Conservation (phyloP, 2,797 vertebrate species). For the Neosilurus mollespiculum region DNA sequence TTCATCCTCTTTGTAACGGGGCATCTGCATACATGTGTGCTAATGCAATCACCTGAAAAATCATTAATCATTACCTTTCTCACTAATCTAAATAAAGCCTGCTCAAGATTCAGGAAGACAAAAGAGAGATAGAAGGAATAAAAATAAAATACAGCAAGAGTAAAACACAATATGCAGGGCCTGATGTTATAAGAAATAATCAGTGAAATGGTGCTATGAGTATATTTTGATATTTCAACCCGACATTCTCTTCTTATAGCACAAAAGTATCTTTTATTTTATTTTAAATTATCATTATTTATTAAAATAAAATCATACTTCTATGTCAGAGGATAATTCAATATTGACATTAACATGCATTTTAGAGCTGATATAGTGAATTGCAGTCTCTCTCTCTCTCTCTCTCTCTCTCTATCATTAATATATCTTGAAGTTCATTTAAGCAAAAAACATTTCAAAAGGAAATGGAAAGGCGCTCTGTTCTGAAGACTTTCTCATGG, state of each 20-base stretch:
- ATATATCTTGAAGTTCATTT: neutral
- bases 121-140: neutral
- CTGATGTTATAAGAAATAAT: constrained; percentile 3
- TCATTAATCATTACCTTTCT: neutral
- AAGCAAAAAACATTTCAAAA: neutral
- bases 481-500: too few species aligned
- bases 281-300: neutral
- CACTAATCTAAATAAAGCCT: neutral
- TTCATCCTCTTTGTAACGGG: neutral
- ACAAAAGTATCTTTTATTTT: neutral
- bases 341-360: neutral
- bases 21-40: neutral
- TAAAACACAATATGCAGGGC: neutral
- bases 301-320: neutral
- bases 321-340: neutral
- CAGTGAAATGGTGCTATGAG: neutral
- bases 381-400: neutral
- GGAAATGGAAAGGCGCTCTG: neutral
- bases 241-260: neutral
- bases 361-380: neutral
- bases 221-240: too few species aligned
- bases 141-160: neutral
- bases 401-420: neutral
- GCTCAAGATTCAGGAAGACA: neutral
- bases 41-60: neutral